A percentile compares a stretch with the other conserved stretches of the same genome.
phyloP scores from a whole-genome alignment of 1,140 invertebrate genomes.

The Leptinotarsa texana region DNA sequence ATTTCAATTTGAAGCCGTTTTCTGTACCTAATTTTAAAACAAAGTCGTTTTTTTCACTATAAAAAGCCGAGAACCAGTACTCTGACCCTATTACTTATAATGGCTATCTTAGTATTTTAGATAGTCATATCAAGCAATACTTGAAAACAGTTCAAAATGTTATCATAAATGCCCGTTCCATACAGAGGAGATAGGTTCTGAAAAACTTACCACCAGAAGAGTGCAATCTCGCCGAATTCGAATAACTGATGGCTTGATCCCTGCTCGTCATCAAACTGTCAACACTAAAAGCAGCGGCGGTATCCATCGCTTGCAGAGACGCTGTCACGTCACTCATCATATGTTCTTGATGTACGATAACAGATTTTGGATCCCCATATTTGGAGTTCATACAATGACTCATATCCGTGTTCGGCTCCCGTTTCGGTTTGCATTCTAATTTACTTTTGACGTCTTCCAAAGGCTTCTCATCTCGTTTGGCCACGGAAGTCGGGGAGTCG shows the following conservation, averaged over 20 bases:
- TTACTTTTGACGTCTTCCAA: conserved; percentile 57
- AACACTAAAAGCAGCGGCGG: conserved; percentile 59
- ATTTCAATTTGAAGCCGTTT: too few relatives aligned
- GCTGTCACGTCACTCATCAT: conserved; percentile 56
- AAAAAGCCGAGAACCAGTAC: too few relatives aligned
- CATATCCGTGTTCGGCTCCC: conserved; percentile 65
- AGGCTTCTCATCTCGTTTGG: conserved; percentile 58
- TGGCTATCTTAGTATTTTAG: too few relatives aligned
- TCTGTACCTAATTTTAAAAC: too few relatives aligned
- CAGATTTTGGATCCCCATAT: conserved; percentile 52
- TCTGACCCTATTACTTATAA: too few relatives aligned
- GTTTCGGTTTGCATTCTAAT: conserved; percentile 64
- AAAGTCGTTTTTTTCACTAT: too few relatives aligned
- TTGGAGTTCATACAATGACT: conserved; percentile 52
- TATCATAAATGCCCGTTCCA: too few relatives aligned
- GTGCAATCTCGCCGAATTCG: conserved; percentile 58
- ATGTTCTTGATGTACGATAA: conserved; percentile 58
- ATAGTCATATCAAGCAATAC: too few relatives aligned
- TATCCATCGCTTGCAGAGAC: conserved; percentile 57
- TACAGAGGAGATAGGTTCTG: too few relatives aligned
- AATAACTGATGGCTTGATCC: conserved; percentile 53
- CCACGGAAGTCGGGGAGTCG: conserved; percentile 45
- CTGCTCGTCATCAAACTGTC: conserved; percentile 60
- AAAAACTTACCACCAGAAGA: conserved; percentile 53
- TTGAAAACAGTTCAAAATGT: too few relatives aligned